These are phyloP conservation scores for Phylloscopus trochiloides DNA, from an alignment of 2,113 vertebrate species.

Conservation along the genomic window DNA sequence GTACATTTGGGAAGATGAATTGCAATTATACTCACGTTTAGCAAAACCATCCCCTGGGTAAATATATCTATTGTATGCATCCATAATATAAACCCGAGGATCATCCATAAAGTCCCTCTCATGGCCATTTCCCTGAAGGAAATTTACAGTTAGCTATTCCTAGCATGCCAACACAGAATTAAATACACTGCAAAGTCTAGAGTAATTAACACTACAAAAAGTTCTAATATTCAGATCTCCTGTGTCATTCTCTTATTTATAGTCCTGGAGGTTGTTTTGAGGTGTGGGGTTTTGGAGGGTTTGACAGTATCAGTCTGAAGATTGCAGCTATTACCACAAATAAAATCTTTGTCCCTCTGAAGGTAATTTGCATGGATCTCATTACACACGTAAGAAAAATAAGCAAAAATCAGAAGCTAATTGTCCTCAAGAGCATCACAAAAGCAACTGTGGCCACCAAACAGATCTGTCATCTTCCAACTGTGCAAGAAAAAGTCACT, in stretches of 20 bases:
- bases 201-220: background rate
- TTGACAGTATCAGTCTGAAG: background rate
- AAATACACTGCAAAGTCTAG: background rate
- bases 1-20: background rate
- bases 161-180: background rate
- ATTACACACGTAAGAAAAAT: background rate
- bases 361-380: background rate
- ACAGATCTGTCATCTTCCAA: background rate
- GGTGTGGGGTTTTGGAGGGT: background rate
- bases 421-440: background rate
- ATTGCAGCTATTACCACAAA: background rate
- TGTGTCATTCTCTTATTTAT: background rate
- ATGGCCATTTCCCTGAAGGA: constrained; percentile 90
- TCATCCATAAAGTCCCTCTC: constrained; percentile 94
- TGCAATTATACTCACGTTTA: constrained; percentile 83
- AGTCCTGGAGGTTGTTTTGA: background rate
- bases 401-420: background rate
- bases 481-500: background rate
- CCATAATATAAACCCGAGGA: constrained; percentile 92
- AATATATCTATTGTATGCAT: constrained; percentile 92
- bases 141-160: background rate
- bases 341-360: background rate
- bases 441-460: background rate
- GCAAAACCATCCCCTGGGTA: constrained; percentile 90
- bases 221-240: background rate